Evolutionary conservation across 2,888 invertebrate genomes (phyloP).

Genomic region (Nesidiocoris tenuis): DNA sequence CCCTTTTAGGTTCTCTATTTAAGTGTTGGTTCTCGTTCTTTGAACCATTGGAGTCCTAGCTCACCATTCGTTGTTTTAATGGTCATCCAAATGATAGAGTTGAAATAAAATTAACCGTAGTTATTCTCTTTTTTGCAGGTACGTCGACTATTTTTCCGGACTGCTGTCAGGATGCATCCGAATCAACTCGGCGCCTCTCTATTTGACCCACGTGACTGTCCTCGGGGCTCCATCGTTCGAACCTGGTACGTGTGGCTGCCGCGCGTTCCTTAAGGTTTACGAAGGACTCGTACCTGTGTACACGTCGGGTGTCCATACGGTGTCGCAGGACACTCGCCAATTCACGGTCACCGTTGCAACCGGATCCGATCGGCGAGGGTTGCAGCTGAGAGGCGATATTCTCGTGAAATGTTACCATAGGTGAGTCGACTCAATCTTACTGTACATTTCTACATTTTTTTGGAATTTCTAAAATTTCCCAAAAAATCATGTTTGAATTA

Average conservation of each 20-base stretch:
- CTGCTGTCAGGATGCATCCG: conserved; percentile 83
- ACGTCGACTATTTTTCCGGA: conserved; percentile 89
- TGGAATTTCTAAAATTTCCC: too few relatives aligned
- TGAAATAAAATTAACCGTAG: too few relatives aligned
- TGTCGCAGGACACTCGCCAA: conserved; percentile 65
- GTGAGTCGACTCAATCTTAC: conserved; percentile 46
- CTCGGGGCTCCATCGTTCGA: conserved; percentile 76
- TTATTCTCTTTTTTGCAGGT: too few relatives aligned
- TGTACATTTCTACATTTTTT: too few relatives aligned
- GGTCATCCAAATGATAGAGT: too few relatives aligned
- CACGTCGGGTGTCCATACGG: conserved; percentile 77
- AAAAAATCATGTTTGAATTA: too few relatives aligned
- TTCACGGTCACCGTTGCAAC: conserved; percentile 70
- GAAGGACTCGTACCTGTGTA: conserved; percentile 87
- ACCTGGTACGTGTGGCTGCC: conserved; percentile 58
- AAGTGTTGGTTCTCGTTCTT: too few relatives aligned
- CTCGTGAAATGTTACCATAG: conserved; percentile 87
- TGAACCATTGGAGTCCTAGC: too few relatives aligned
- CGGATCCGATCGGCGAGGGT: conserved; percentile 62
- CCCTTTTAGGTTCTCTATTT: too few relatives aligned
- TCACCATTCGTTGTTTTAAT: too few relatives aligned
- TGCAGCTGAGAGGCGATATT: conserved; percentile 83
- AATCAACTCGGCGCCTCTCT: conserved; percentile 83
- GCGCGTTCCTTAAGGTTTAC: conserved; percentile 81
- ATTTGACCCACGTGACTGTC: conserved; percentile 81